These are phyloP conservation scores for Perccottus glenii DNA, from an alignment of 2,113 vertebrate species.

Conservation along the genomic window DNA sequence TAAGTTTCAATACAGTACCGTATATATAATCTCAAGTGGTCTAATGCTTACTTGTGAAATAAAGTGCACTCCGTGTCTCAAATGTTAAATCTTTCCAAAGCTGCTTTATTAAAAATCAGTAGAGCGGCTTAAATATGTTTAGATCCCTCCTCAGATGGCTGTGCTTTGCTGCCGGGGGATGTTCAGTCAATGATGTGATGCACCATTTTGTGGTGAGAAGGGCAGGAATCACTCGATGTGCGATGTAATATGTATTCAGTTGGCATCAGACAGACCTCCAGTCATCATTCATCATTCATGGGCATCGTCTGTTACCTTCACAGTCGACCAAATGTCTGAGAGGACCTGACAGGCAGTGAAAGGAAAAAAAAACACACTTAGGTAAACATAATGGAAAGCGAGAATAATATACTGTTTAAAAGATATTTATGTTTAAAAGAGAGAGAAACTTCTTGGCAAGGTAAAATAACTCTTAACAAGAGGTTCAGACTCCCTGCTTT, in stretches of 20 bases:
- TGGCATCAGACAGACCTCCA: conserved; percentile 59
- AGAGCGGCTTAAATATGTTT: not conserved
- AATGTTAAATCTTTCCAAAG: conserved; percentile 1
- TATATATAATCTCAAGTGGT: not conserved
- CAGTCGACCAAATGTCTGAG: conserved; percentile 45
- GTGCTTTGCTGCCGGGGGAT: conserved; percentile 22
- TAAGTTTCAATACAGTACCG: not conserved
- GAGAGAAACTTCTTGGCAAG: too few species aligned
- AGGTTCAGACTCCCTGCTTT: conserved; percentile 14
- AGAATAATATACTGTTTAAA: conserved; percentile 37
- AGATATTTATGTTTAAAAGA: not conserved
- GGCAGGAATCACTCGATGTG: conserved; percentile 25
- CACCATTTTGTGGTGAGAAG: conserved; percentile 25
- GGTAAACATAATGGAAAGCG: conserved; percentile 36
- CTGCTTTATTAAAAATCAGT: conserved; percentile 7
- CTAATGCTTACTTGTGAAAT: not conserved
- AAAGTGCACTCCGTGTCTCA: conserved; percentile 3
- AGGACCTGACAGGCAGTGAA: conserved; percentile 42
- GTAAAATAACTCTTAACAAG: conserved; percentile 12
- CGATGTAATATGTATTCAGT: conserved; percentile 56
- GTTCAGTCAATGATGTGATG: conserved; percentile 32
- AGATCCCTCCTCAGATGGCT: conserved; percentile 25
- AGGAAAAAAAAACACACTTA: conserved; percentile 23
- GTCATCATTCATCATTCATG: conserved; percentile 72
- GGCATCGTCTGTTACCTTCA: conserved; percentile 62